These are phyloP conservation scores for Phyto melanocephala DNA, from an alignment of 2,888 invertebrate species.

Conservation along the genomic window DNA sequence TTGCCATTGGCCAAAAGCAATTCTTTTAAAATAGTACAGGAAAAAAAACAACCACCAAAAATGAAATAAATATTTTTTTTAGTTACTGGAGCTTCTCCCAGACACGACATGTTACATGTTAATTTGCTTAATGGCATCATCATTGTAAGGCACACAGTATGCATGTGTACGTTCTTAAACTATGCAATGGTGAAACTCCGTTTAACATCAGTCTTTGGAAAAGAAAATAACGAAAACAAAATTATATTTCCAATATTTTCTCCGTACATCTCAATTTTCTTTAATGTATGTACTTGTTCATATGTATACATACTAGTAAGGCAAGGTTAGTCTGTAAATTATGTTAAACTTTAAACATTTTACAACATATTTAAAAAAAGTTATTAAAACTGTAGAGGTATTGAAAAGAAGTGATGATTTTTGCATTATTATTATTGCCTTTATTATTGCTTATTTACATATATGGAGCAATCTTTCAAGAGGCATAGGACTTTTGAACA, in stretches of 20 bases:
- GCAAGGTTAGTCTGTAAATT: too few species aligned
- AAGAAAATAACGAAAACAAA: not conserved
- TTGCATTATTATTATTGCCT: too few species aligned
- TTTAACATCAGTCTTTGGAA: slow-evolving; percentile 1
- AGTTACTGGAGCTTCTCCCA: slow-evolving; percentile 22
- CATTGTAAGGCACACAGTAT: slow-evolving; percentile 22
- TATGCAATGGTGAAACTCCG: not conserved
- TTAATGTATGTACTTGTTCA: not conserved
- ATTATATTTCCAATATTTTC: slow-evolving; percentile 5
- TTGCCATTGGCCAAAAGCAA: slow-evolving; percentile 28
- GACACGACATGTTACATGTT: slow-evolving; percentile 61
- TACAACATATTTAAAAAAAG: too few species aligned
- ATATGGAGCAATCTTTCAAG: too few species aligned
- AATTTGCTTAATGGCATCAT: slow-evolving; percentile 66
- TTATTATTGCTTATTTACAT: too few species aligned
- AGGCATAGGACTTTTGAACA: too few species aligned
- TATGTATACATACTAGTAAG: too few species aligned
- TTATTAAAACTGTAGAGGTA: too few species aligned
- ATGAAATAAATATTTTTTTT: not conserved
- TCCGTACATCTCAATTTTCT: slow-evolving; percentile 22
- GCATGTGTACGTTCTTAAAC: not conserved
- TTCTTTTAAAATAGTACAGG: slow-evolving; percentile 1
- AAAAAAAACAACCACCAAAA: not conserved
- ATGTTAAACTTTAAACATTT: too few species aligned
- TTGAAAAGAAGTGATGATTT: too few species aligned